These are phyloP conservation scores for Oryctes rhinoceros DNA, from an alignment of 1,140 invertebrate species.

Conservation along the genomic window DNA sequence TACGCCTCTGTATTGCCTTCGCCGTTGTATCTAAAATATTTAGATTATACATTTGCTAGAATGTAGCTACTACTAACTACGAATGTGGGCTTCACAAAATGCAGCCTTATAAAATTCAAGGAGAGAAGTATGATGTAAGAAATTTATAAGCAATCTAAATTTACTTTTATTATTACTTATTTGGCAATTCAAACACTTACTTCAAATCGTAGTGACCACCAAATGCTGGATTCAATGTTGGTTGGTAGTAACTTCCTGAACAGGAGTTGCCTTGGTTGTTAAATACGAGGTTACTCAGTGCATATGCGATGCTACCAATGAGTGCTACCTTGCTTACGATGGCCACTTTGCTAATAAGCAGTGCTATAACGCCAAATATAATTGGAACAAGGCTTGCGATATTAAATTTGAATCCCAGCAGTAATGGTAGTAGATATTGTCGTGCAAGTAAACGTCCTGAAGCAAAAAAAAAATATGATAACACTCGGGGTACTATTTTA, in stretches of 20 bases:
- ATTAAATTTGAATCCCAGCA: slow-evolving; percentile 80
- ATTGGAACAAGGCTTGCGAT: slow-evolving; percentile 75
- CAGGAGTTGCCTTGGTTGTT: slow-evolving; percentile 45
- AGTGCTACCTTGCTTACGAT: slow-evolving; percentile 76
- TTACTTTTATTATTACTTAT: not conserved
- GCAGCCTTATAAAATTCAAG: too few species aligned
- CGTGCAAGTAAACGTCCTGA: slow-evolving; percentile 74
- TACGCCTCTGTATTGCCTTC: slow-evolving; percentile 42
- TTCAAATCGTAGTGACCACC: slow-evolving; percentile 45
- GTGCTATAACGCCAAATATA: slow-evolving; percentile 71
- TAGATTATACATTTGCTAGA: not conserved
- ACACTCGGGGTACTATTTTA: not conserved
- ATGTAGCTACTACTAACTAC: not conserved
- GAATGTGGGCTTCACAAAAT: too few species aligned
- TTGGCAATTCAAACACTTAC: not conserved
- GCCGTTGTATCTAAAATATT: slow-evolving; percentile 27
- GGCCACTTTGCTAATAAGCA: slow-evolving; percentile 78
- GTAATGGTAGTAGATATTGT: slow-evolving; percentile 74
- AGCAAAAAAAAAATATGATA: slow-evolving; percentile 48
- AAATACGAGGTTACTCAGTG: slow-evolving; percentile 62
- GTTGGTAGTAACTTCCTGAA: slow-evolving; percentile 42
- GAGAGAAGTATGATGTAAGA: too few species aligned
- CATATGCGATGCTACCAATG: slow-evolving; percentile 72
- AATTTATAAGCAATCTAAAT: too few species aligned
- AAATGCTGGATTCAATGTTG: slow-evolving; percentile 49